phyloP scores from a whole-genome alignment of 2,888 invertebrate genomes.

The Parthenolecanium corni region DNA sequence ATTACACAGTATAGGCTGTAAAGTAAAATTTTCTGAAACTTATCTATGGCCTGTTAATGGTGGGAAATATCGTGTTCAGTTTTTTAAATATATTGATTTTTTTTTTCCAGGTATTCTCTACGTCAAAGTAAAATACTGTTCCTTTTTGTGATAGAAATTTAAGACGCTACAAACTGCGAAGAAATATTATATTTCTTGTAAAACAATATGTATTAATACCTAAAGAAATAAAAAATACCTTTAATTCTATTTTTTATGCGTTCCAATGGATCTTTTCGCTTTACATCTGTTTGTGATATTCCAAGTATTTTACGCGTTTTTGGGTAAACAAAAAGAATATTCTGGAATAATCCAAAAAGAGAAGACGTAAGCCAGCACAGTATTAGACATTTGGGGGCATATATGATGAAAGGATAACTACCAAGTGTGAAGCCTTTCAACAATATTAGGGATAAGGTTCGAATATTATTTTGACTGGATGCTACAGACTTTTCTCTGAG shows the following conservation, averaged over 20 bases:
- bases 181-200: no score
- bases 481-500: constrained; percentile 44
- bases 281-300: constrained; percentile 49
- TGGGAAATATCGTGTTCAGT: no score
- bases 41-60: no score
- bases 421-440: constrained; percentile 57
- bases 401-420: constrained; percentile 63
- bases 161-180: no score
- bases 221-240: constrained; percentile 1
- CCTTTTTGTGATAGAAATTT: no score
- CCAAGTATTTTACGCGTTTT: constrained; percentile 50
- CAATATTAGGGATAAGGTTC: constrained; percentile 53
- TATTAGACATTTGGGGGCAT: constrained; percentile 68
- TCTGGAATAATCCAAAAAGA: constrained; percentile 61
- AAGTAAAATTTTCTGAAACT: no score
- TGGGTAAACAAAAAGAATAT: constrained; percentile 58
- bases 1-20: no score
- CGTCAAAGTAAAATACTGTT: no score
- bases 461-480: constrained; percentile 48
- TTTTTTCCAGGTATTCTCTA: no score
- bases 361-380: constrained; percentile 81
- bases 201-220: no score
- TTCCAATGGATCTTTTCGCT: neutral
- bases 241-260: neutral
- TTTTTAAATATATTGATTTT: no score